Conservation (phyloP, 2,113 vertebrate species). For the Ctenomys sociabilis region DNA sequence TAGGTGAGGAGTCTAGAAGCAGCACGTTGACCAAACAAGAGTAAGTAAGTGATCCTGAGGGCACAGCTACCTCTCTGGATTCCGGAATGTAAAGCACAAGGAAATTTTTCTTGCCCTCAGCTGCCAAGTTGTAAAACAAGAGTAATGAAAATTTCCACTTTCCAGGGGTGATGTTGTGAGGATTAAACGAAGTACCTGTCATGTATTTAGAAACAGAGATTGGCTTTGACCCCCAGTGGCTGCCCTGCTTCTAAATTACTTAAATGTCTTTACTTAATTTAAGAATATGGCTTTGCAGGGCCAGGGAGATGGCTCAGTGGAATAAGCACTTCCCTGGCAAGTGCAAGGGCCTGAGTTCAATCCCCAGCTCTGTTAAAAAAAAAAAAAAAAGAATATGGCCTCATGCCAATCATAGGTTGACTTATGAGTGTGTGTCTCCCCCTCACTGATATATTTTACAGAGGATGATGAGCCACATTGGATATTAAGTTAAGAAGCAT, state of each 20-base stretch:
- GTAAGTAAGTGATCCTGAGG: neutral
- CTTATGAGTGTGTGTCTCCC: slow-evolving; percentile 13
- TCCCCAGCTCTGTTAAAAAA: too few species aligned
- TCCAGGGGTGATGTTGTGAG: neutral
- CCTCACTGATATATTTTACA: slow-evolving; percentile 36
- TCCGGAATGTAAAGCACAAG: neutral
- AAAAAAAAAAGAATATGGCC: slow-evolving; percentile 13
- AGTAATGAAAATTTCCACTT: neutral
- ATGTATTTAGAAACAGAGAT: neutral
- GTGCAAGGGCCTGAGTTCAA: too few species aligned
- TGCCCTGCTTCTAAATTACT: neutral
- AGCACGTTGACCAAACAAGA: neutral
- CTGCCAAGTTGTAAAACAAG: neutral
- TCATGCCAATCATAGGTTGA: neutral
- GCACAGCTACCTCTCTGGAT: neutral
- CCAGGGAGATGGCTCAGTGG: too few species aligned
- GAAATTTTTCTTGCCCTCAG: neutral
- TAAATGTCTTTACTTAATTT: slow-evolving; percentile 47
- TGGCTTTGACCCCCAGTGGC: slow-evolving; percentile 10
- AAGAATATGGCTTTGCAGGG: slow-evolving; percentile 21
- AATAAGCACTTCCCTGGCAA: too few species aligned
- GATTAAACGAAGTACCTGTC: neutral
- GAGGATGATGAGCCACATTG: slow-evolving; percentile 62
- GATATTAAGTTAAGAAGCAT: slow-evolving; percentile 60
- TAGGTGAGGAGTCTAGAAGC: neutral